Percentiles rank a stretch among this genome's conserved stretches.
Conservation (phyloP, 2,113 vertebrate genomes). For the Panthera uncia region DNA sequence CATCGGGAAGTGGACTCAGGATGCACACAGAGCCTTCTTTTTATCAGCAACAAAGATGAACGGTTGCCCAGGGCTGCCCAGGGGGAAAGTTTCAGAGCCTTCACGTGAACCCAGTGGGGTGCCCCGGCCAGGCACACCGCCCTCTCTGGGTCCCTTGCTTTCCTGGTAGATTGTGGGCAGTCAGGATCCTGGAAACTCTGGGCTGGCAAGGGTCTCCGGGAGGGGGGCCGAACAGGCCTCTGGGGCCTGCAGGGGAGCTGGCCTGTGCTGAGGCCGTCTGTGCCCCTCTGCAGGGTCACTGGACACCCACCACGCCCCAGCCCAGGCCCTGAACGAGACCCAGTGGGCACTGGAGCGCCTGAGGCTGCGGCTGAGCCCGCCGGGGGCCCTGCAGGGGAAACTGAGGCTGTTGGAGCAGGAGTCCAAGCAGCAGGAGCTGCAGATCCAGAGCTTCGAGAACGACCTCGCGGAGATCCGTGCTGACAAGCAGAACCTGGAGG, state of each 20-base stretch:
- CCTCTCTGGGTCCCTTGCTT: too few relatives aligned
- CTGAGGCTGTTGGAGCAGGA: conserved; percentile 88
- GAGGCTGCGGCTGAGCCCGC: conserved; percentile 81
- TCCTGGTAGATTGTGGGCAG: not conserved
- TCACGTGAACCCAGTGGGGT: not conserved
- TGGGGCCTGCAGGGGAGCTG: not conserved
- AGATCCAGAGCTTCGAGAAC: conserved; percentile 85
- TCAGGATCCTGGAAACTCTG: not conserved
- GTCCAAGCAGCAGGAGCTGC: conserved; percentile 85
- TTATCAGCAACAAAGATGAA: not conserved
- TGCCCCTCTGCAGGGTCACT: conserved; percentile 54
- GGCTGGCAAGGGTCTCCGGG: not conserved
- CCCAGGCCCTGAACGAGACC: conserved; percentile 85
- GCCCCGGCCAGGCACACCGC: too few relatives aligned
- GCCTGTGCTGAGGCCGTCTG: not conserved
- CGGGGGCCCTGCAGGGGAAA: conserved; percentile 83
- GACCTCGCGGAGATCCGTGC: conserved; percentile 90
- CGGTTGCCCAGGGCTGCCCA: not conserved
- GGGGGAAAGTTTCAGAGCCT: not conserved
- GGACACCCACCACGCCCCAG: not conserved
- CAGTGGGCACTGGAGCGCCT: conserved; percentile 84
- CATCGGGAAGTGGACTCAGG: not conserved
- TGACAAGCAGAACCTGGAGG: conserved; percentile 91
- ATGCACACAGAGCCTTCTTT: not conserved
- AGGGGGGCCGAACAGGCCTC: too few relatives aligned